phyloP scores from a whole-genome alignment of 2,888 invertebrate species.

The Epiblema foenella region DNA sequence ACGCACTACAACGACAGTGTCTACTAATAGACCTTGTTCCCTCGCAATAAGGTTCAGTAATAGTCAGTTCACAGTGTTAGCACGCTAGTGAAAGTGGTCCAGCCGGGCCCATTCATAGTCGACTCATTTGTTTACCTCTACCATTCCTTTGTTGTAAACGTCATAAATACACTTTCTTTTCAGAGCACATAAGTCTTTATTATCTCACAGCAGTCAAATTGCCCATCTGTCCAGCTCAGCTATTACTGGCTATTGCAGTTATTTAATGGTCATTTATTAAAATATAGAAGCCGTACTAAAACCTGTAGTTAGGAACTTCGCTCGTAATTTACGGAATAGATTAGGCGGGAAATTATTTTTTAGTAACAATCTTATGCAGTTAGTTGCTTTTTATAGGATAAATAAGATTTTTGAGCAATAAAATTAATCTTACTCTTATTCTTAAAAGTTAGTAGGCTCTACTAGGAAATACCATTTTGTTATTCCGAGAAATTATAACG shows the following conservation, averaged over 20 bases:
- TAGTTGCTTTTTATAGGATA: not conserved
- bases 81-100: slow-evolving; percentile 45
- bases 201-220: slow-evolving; percentile 41
- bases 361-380: not conserved
- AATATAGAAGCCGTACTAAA: slow-evolving; percentile 23
- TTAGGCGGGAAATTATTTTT: slow-evolving; percentile 11
- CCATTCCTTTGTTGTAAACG: not conserved
- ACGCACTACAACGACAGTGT: not conserved
- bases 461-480: no score
- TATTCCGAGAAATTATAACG: not conserved
- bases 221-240: slow-evolving; percentile 51
- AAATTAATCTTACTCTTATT: no score
- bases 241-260: slow-evolving; percentile 32
- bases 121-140: slow-evolving; percentile 47
- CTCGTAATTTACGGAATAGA: slow-evolving; percentile 13
- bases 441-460: no score
- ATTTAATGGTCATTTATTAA: slow-evolving; percentile 36
- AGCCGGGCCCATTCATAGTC: slow-evolving; percentile 47
- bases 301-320: slow-evolving; percentile 14
- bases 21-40: not conserved
- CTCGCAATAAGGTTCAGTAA: not conserved
- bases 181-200: not conserved
- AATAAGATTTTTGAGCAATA: no score
- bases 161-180: not conserved
- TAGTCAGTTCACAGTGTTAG: not conserved